These are phyloP conservation scores for Saccopteryx bilineata DNA, from an alignment of 2,113 vertebrate genomes.

Conservation along the genomic window DNA sequence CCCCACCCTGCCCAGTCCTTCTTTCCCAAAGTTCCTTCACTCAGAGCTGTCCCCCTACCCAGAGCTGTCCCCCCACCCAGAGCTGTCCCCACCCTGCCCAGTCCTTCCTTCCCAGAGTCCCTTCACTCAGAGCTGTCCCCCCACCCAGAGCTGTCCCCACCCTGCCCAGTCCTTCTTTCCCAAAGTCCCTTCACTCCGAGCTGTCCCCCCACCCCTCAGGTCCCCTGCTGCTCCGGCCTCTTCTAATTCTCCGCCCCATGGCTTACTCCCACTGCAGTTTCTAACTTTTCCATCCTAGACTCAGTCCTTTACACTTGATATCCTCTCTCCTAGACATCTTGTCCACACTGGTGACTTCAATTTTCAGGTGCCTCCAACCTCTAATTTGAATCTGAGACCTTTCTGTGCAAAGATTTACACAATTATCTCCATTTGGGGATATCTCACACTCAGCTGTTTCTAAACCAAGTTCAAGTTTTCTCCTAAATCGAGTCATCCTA, in stretches of 20 bases:
- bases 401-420: not conserved
- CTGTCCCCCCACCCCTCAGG: rapidly evolving
- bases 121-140: no score
- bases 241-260: rapidly evolving
- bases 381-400: not conserved
- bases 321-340: no score
- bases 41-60: no score
- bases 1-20: no score
- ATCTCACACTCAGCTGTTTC: not conserved
- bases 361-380: not conserved
- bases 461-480: not conserved
- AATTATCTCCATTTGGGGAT: not conserved
- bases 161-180: not conserved
- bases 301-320: not conserved
- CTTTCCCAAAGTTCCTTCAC: no score
- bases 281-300: not conserved
- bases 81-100: no score
- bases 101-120: no score
- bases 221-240: not conserved
- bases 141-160: no score
- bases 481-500: not conserved
- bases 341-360: rapidly evolving
- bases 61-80: no score
- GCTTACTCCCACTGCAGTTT: rapidly evolving
- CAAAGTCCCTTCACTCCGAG: not conserved